These are phyloP conservation scores for Geophilus truncorum DNA, from an alignment of 2,888 invertebrate species.

Conservation along the genomic window DNA sequence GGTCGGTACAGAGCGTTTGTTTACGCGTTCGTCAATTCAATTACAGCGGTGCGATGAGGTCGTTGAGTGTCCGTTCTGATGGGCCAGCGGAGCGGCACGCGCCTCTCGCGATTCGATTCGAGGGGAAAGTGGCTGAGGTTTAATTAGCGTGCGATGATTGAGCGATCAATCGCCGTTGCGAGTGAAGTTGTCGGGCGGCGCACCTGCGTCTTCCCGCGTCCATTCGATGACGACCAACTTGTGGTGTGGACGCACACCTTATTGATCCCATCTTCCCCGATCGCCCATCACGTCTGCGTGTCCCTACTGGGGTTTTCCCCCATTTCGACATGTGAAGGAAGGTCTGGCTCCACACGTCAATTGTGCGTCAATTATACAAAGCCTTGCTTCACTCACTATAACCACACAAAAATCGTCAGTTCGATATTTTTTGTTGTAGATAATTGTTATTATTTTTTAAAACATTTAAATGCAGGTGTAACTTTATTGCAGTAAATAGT, in stretches of 20 bases:
- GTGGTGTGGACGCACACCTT: constrained; percentile 15
- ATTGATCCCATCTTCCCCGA: constrained; percentile 7
- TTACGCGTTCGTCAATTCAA: constrained; percentile 25
- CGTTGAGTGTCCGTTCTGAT: constrained; percentile 24
- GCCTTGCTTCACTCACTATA: background rate
- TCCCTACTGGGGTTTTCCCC: background rate
- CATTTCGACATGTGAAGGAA: background rate
- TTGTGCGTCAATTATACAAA: constrained; percentile 16
- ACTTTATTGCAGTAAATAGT: too few species aligned
- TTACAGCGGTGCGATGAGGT: constrained; percentile 18
- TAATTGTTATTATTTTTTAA: too few species aligned
- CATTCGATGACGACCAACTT: constrained; percentile 17
- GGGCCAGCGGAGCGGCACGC: constrained; percentile 11
- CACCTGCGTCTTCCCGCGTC: constrained; percentile 24
- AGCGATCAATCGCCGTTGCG: constrained; percentile 17
- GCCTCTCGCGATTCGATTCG: constrained; percentile 17
- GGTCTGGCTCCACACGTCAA: background rate
- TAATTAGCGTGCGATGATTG: constrained; percentile 27
- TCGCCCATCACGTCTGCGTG: constrained; percentile 5
- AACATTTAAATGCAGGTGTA: too few species aligned
- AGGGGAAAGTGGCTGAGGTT: constrained; percentile 25
- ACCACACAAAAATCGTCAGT: background rate
- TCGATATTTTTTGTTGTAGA: too few species aligned
- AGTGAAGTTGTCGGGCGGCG: constrained; percentile 21
- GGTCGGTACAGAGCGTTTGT: constrained; percentile 1